Conservation (phyloP, 2,888 invertebrate species). For the Trypoxylon attenuatum region DNA sequence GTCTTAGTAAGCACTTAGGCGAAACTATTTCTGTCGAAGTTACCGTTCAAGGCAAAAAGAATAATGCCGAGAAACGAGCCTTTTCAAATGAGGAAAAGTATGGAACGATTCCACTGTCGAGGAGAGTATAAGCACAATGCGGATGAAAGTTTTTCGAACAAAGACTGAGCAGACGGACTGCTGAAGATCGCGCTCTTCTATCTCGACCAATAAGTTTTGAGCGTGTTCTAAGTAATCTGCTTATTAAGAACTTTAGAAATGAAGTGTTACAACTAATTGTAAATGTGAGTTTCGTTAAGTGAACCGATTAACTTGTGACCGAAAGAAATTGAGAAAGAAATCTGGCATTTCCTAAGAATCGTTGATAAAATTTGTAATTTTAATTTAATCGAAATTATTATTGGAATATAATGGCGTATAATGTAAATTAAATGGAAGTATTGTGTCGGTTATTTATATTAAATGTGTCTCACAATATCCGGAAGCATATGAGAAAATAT, state of each 20-base stretch:
- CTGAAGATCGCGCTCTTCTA: slow-evolving; percentile 33
- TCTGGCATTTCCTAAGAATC: too few relatives aligned
- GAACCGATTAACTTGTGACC: too few relatives aligned
- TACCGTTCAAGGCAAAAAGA: slow-evolving; percentile 13
- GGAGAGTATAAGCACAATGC: slow-evolving; percentile 30
- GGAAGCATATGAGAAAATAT: slow-evolving; percentile 42
- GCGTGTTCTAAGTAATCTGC: slow-evolving; percentile 24
- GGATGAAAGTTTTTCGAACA: slow-evolving; percentile 46
- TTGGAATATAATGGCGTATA: too few relatives aligned
- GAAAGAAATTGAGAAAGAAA: too few relatives aligned
- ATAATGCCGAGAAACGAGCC: not conserved
- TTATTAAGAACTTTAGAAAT: too few relatives aligned
- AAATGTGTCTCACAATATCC: too few relatives aligned
- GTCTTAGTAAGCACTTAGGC: slow-evolving; percentile 9
- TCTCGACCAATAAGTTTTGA: slow-evolving; percentile 34
- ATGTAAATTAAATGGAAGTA: too few relatives aligned
- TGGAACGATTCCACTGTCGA: slow-evolving; percentile 32
- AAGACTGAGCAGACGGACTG: slow-evolving; percentile 35
- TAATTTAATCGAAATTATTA: too few relatives aligned
- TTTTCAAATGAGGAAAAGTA: slow-evolving; percentile 13
- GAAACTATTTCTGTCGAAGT: slow-evolving; percentile 31
- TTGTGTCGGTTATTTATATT: too few relatives aligned
- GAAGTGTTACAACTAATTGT: too few relatives aligned
- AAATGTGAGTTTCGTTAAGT: too few relatives aligned
- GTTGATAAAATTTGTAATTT: too few relatives aligned